Evolutionary conservation across 1,140 invertebrate genomes (phyloP).

Genomic region (Euura lappo): DNA sequence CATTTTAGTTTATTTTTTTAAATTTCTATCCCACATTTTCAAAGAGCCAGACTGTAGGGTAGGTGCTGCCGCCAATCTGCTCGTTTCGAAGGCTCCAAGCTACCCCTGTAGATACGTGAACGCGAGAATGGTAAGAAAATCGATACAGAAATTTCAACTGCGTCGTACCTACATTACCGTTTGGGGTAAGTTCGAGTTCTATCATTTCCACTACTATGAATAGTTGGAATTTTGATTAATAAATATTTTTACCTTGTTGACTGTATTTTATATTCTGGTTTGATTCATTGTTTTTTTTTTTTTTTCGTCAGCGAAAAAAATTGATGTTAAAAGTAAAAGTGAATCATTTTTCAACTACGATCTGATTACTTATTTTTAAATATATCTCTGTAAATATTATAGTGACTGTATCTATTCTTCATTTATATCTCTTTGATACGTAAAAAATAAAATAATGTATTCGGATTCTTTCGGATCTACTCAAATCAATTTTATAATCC

Average conservation of each 20-base stretch:
- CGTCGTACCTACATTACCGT: not conserved
- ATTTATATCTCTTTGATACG: no score
- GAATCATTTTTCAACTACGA: no score
- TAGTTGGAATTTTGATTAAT: not conserved
- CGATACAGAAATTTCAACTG: slow-evolving; percentile 5
- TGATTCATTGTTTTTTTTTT: not conserved
- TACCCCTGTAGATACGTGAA: not conserved
- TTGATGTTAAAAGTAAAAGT: not conserved
- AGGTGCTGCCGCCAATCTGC: slow-evolving; percentile 30
- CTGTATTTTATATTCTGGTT: not conserved
- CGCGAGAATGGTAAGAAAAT: slow-evolving; percentile 19
- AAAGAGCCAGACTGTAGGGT: not conserved
- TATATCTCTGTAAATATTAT: no score
- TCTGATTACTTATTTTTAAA: no score
- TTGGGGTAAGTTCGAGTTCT: not conserved
- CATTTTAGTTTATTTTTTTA: slow-evolving; percentile 35
- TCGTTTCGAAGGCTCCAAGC: not conserved
- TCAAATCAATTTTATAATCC: no score
- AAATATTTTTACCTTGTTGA: no score
- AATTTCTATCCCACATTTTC: not conserved
- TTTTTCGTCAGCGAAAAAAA: not conserved
- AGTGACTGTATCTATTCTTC: no score
- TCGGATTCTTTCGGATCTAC: no score
- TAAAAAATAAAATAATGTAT: no score
- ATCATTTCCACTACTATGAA: not conserved